Conservation (phyloP, 2,113 vertebrate genomes). For the Etia nguti region DNA sequence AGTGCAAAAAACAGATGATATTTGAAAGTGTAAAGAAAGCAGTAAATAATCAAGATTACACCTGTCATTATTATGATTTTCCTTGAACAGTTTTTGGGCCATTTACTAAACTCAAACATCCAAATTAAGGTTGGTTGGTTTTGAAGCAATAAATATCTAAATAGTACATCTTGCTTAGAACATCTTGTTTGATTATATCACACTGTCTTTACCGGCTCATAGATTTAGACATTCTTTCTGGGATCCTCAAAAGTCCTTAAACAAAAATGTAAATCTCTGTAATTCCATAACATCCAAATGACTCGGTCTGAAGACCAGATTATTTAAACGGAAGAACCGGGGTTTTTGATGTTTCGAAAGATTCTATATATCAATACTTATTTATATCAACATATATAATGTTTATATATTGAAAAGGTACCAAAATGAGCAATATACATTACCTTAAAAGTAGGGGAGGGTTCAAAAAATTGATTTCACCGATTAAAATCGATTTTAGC, state of each 20-base stretch:
- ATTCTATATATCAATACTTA: not conserved
- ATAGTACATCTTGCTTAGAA: no score
- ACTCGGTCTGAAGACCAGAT: not conserved
- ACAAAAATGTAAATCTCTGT: not conserved
- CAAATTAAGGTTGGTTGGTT: no score
- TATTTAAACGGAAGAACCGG: not conserved
- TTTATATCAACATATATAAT: not conserved
- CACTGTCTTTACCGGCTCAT: no score
- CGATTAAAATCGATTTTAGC: not conserved
- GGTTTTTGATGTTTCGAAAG: not conserved
- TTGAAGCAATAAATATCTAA: no score
- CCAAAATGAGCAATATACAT: not conserved
- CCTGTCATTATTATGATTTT: no score
- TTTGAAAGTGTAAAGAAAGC: no score
- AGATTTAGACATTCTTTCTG: no score
- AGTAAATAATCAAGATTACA: no score
- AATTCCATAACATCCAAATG: not conserved
- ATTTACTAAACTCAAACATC: no score
- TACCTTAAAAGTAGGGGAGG: not conserved
- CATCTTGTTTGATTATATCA: no score
- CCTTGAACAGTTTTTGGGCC: no score
- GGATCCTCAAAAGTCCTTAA: not conserved
- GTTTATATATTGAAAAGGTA: not conserved
- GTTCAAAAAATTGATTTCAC: fast-evolving
- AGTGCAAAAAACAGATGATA: no score